Percentiles rank a stretch among this genome's conserved stretches.
Evolutionary conservation across 1,140 invertebrate genomes (phyloP).

Genomic region (Saxidomus purpurata): DNA sequence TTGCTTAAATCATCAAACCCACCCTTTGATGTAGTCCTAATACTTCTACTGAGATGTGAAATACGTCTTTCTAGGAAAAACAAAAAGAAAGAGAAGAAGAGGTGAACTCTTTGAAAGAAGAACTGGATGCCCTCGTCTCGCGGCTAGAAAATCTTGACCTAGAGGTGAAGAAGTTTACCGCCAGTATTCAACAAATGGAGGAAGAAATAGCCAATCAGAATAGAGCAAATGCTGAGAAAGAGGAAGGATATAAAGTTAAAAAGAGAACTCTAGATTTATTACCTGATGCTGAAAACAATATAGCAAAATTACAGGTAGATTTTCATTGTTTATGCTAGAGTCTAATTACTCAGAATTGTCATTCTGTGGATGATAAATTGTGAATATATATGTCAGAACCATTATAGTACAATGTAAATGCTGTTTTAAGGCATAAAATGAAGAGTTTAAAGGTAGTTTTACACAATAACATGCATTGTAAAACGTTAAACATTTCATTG

Average conservation of each 20-base stretch:
- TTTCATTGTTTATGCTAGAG: no score
- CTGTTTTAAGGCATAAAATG: no score
- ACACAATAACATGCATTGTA: no score
- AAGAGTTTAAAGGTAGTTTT: no score
- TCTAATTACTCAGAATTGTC: no score
- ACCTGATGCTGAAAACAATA: constrained; percentile 89
- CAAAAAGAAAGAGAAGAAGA: constrained; percentile 84
- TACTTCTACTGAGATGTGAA: no score
- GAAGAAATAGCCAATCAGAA: constrained; percentile 76
- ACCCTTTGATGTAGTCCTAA: no score
- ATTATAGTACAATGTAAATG: no score
- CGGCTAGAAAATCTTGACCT: constrained; percentile 79
- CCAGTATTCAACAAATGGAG: constrained; percentile 83
- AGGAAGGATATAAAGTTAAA: constrained; percentile 86
- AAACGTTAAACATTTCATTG: no score
- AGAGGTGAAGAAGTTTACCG: constrained; percentile 81
- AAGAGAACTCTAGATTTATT: constrained; percentile 90
- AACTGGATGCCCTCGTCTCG: constrained; percentile 80
- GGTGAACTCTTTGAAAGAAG: constrained; percentile 79
- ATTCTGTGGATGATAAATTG: no score
- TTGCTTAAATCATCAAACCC: no score
- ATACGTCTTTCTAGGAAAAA: constrained; percentile 77
- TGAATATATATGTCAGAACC: no score
- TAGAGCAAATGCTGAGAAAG: constrained; percentile 78
- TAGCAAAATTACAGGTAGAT: constrained; percentile 88